Conservation (phyloP, 1,140 invertebrate species). For the Araneus ventricosus region DNA sequence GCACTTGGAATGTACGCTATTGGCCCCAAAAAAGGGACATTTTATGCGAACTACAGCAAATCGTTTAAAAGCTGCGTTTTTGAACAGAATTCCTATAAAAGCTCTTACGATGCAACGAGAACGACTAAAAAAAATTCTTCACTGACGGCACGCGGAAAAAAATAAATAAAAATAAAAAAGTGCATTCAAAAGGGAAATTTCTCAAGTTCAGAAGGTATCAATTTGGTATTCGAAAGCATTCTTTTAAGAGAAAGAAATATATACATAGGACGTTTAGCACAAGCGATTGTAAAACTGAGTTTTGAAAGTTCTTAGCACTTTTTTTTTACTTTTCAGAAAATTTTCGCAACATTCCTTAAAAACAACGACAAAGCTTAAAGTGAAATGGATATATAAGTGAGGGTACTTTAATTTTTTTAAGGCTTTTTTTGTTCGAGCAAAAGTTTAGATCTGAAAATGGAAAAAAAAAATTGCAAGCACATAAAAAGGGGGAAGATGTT, state of each 20-base stretch:
- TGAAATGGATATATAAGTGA: conserved; percentile 28
- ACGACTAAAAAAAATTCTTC: not conserved
- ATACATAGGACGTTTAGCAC: conserved; percentile 22
- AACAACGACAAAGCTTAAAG: conserved; percentile 22
- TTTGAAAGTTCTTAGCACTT: not conserved
- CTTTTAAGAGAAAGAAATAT: not conserved
- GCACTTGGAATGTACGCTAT: no score
- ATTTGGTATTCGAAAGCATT: conserved; percentile 30
- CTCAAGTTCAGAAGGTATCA: conserved; percentile 36
- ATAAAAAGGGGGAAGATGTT: not conserved
- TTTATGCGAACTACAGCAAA: conserved; percentile 4
- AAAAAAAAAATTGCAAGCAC: not conserved
- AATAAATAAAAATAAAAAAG: not conserved
- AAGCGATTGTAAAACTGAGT: not conserved
- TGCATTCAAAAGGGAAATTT: not conserved
- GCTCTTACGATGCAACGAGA: not conserved
- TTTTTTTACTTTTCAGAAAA: not conserved
- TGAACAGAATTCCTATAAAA: conserved; percentile 18
- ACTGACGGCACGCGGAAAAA: not conserved
- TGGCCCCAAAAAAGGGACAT: not conserved
- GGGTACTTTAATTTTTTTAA: not conserved
- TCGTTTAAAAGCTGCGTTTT: not conserved
- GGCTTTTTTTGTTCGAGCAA: not conserved
- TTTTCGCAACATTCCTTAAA: not conserved
- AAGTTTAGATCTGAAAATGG: not conserved